A percentile compares a stretch with the other conserved stretches of the same genome.
phyloP scores from a whole-genome alignment of 1,140 invertebrate species.

The Chironomus tepperi region DNA sequence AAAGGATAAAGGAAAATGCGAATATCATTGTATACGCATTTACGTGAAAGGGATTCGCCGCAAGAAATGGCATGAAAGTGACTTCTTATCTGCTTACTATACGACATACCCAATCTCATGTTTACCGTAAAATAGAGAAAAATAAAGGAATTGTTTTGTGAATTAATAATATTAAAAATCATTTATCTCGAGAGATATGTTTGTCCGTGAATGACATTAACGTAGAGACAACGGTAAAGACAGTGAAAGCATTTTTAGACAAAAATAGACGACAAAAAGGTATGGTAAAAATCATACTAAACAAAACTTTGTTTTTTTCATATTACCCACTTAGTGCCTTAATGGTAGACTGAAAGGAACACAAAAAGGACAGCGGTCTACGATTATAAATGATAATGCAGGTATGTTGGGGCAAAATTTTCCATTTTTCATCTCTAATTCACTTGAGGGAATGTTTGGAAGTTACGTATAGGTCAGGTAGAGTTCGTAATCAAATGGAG shows the following conservation, averaged over 20 bases:
- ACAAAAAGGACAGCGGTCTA: too few species aligned
- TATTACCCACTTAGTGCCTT: neutral
- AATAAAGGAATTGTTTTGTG: neutral
- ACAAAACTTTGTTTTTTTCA: too few species aligned
- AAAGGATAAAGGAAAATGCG: neutral
- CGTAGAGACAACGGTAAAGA: neutral
- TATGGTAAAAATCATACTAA: too few species aligned
- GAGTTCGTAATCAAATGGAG: too few species aligned
- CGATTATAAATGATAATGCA: neutral
- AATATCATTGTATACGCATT: conserved; percentile 9
- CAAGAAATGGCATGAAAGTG: neutral
- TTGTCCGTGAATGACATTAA: neutral
- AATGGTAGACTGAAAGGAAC: neutral
- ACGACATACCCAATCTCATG: neutral
- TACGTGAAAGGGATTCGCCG: neutral
- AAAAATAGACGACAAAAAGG: neutral
- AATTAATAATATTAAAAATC: conserved; percentile 15
- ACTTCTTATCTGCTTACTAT: neutral
- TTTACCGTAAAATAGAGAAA: neutral
- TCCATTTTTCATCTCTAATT: conserved; percentile 8
- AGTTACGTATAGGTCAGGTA: too few species aligned
- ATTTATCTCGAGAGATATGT: neutral
- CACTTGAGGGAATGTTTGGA: too few species aligned
- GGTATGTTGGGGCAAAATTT: neutral
- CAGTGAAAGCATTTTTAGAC: neutral